These are phyloP conservation scores for Platorchestia sp. DNA, from an alignment of 1,140 invertebrate species.

Conservation along the genomic window DNA sequence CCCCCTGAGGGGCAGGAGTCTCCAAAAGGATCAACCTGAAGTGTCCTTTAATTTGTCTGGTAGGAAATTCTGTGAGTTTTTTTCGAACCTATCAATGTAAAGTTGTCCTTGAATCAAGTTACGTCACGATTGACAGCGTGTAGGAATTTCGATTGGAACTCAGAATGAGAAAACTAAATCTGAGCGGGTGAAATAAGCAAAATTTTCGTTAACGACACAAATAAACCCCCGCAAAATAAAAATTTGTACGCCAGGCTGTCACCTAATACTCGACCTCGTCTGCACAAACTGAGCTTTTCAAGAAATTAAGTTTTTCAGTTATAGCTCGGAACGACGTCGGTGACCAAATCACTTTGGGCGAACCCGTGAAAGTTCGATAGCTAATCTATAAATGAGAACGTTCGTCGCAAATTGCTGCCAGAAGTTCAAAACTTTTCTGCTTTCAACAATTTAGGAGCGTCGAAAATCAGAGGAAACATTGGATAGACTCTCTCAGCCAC, in stretches of 20 bases:
- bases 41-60: not conserved
- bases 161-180: not conserved
- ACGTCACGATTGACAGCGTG: not conserved
- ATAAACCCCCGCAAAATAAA: no score
- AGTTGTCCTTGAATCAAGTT: not conserved
- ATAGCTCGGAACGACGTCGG: not conserved
- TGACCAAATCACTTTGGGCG: not conserved
- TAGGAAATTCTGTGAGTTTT: not conserved
- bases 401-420: not conserved
- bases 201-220: no score
- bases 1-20: no score
- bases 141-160: not conserved
- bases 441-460: not conserved
- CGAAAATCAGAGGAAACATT: not conserved
- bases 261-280: no score
- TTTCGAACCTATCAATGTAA: not conserved
- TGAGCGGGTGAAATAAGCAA: not conserved
- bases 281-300: no score
- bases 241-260: no score
- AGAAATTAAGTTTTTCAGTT: not conserved
- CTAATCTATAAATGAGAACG: not conserved
- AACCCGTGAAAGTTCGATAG: not conserved
- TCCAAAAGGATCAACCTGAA: no score
- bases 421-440: not conserved
- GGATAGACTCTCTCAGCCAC: not conserved